Evolutionary conservation across 2,888 invertebrate genomes (phyloP).

Genomic region (Dastarcus helophoroides): DNA sequence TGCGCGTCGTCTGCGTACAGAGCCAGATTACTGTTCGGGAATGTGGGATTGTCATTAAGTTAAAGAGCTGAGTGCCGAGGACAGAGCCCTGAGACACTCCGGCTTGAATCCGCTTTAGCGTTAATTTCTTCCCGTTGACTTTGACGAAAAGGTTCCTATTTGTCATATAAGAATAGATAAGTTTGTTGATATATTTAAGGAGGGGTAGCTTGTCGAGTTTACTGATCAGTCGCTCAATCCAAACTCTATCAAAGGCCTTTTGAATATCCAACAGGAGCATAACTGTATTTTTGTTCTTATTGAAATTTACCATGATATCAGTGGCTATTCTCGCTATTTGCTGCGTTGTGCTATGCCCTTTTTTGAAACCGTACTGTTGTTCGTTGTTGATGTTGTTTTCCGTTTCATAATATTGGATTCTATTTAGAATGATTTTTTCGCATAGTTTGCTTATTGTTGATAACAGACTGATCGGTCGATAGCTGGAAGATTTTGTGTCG

Average conservation of each 20-base stretch:
- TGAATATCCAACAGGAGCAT: constrained; percentile 24
- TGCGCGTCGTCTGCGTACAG: too few species aligned
- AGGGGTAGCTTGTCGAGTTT: too few species aligned
- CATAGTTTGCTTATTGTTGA: constrained; percentile 11
- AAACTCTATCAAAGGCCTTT: constrained; percentile 28
- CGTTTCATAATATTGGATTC: constrained; percentile 7
- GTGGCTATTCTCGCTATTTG: constrained; percentile 22
- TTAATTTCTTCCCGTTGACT: too few species aligned
- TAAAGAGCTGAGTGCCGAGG: too few species aligned
- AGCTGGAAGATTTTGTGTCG: constrained; percentile 10
- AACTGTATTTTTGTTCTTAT: constrained; percentile 17
- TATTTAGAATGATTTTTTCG: constrained; percentile 12
- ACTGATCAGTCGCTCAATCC: constrained; percentile 21
- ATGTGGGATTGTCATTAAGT: too few species aligned
- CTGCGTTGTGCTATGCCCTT: constrained; percentile 20
- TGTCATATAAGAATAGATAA: too few species aligned
- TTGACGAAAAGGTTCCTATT: too few species aligned
- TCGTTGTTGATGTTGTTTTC: constrained; percentile 9
- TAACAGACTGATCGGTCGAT: constrained; percentile 16
- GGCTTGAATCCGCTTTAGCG: too few species aligned
- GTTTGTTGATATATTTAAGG: too few species aligned
- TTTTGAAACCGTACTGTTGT: constrained; percentile 24
- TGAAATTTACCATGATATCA: constrained; percentile 18
- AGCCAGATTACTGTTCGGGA: too few species aligned
- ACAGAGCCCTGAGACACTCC: too few species aligned